Conservation (phyloP, 1,140 invertebrate species). For the Nomia melanderi region DNA sequence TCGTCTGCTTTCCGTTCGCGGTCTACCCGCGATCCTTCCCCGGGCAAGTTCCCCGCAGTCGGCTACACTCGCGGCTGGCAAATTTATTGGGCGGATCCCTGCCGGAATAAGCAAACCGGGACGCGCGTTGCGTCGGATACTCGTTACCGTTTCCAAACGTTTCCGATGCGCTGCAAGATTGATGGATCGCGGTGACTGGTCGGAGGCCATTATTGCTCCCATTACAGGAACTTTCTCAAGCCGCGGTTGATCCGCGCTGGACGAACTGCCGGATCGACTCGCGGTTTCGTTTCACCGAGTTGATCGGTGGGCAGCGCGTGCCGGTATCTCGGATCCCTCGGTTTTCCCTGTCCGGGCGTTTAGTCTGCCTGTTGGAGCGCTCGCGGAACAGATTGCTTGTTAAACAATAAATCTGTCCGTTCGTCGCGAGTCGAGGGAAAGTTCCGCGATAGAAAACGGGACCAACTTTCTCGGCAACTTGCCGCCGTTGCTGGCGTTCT, state of each 20-base stretch:
- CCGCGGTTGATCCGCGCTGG: conserved; percentile 47
- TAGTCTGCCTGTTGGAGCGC: background rate
- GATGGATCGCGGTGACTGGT: conserved; percentile 66
- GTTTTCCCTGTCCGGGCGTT: background rate
- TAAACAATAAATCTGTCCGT: conserved; percentile 8
- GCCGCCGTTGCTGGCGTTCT: background rate
- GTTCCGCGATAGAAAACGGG: background rate
- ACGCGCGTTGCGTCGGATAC: too few relatives aligned
- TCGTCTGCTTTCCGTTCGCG: background rate
- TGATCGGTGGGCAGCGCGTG: conserved; percentile 32
- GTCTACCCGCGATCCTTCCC: too few relatives aligned
- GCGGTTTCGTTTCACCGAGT: conserved; percentile 58
- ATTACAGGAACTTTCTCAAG: conserved; percentile 71
- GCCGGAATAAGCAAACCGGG: too few relatives aligned
- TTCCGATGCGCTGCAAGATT: conserved; percentile 60
- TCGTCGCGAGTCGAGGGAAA: too few relatives aligned
- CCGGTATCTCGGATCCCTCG: background rate
- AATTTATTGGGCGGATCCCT: too few relatives aligned
- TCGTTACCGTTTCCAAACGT: background rate
- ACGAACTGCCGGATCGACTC: conserved; percentile 68
- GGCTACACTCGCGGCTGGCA: too few relatives aligned
- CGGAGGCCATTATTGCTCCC: conserved; percentile 70
- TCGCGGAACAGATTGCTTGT: background rate
- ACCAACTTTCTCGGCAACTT: background rate
- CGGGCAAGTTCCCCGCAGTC: too few relatives aligned